phyloP scores from a whole-genome alignment of 1,140 invertebrate genomes.

The Drosophila setifemur region DNA sequence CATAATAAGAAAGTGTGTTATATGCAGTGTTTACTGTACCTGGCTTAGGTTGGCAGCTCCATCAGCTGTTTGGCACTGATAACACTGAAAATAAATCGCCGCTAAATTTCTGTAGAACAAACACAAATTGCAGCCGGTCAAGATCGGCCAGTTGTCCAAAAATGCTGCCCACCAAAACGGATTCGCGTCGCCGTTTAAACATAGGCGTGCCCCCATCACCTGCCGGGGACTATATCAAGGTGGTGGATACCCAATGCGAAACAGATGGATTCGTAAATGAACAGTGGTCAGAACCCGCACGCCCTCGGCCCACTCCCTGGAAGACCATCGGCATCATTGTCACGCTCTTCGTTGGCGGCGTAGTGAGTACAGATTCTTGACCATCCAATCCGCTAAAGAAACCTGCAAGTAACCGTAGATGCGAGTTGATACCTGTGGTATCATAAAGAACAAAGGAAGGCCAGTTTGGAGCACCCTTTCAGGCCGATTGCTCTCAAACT shows the following conservation, averaged over 20 bases:
- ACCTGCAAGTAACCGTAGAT: too few relatives aligned
- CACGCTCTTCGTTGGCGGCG: conserved; percentile 45
- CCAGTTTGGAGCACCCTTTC: too few relatives aligned
- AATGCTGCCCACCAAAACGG: conserved; percentile 55
- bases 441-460: too few relatives aligned
- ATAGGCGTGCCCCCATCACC: background rate
- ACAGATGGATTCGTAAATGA: conserved; percentile 63
- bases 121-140: background rate
- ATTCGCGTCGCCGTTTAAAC: conserved; percentile 60
- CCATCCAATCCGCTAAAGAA: too few relatives aligned
- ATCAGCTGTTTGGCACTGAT: conserved; percentile 24
- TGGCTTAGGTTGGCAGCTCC: conserved; percentile 13
- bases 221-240: conserved; percentile 28
- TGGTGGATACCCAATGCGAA: conserved; percentile 13
- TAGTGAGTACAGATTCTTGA: conserved; percentile 47
- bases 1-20: background rate
- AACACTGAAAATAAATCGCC: background rate
- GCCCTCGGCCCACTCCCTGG: conserved; percentile 39
- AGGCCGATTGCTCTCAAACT: too few relatives aligned
- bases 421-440: too few relatives aligned
- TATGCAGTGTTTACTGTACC: background rate
- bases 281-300: conserved; percentile 41
- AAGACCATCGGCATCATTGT: conserved; percentile 62
- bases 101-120: background rate
- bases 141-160: conserved; percentile 23